Conservation (phyloP, 2,888 invertebrate species). For the Lomographa bimaculata region DNA sequence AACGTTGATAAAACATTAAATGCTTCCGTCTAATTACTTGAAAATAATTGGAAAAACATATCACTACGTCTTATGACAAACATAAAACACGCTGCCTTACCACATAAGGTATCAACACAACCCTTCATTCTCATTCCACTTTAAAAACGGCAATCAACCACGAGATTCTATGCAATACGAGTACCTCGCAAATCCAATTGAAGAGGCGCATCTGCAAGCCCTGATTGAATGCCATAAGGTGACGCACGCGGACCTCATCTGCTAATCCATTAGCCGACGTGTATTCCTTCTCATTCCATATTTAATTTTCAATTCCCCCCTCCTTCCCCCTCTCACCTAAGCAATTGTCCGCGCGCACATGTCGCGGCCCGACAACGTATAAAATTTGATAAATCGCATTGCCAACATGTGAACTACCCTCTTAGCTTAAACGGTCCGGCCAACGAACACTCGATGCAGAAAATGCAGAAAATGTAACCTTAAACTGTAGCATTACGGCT, state of each 20-base stretch:
- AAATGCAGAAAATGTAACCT: conserved; percentile 46
- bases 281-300: conserved; percentile 66
- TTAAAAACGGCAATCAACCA: conserved; percentile 29
- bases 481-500: conserved; percentile 22
- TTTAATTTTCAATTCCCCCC: conserved; percentile 62
- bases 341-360: conserved; percentile 78
- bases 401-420: conserved; percentile 82
- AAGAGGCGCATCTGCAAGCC: conserved; percentile 63
- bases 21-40: no score
- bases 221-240: conserved; percentile 72
- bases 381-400: conserved; percentile 82
- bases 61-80: no score
- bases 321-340: conserved; percentile 47
- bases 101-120: no score
- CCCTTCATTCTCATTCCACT: conserved; percentile 23
- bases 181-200: conserved; percentile 54
- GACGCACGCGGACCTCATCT: conserved; percentile 55
- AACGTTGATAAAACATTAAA: no score
- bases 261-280: conserved; percentile 78
- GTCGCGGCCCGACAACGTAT: conserved; percentile 73
- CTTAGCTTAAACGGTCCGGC: conserved; percentile 74
- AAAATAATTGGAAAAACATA: no score
- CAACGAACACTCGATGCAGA: conserved; percentile 11
- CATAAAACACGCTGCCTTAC: no score
- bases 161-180: conserved; percentile 27